phyloP scores from a whole-genome alignment of 2,113 vertebrate species.

The Aptenodytes patagonicus region DNA sequence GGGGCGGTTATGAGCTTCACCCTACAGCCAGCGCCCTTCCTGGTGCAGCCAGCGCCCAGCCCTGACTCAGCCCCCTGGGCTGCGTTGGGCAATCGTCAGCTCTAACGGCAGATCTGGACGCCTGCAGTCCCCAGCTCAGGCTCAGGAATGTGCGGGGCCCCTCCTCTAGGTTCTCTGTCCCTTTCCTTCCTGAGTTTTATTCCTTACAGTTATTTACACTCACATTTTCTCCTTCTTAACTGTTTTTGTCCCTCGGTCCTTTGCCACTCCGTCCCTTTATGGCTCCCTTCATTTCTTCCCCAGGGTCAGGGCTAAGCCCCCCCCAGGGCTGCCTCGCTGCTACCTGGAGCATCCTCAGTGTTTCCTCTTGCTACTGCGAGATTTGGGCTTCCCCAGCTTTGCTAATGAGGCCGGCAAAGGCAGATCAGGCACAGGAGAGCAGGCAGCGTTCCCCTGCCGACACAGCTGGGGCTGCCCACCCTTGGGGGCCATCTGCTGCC shows the following conservation, averaged over 20 bases:
- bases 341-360: accelerated
- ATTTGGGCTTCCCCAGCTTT: neutral
- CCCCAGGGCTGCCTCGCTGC: neutral
- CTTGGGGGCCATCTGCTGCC: neutral
- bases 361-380: neutral
- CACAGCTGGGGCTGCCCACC: neutral
- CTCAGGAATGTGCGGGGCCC: neutral
- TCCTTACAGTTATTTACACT: neutral
- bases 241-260: accelerated
- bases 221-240: accelerated
- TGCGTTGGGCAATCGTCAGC: neutral
- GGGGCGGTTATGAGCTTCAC: neutral
- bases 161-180: accelerated
- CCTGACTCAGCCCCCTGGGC: neutral
- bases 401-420: neutral
- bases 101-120: neutral
- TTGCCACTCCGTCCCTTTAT: accelerated
- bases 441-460: neutral
- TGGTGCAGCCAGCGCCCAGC: neutral
- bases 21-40: neutral
- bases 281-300: accelerated
- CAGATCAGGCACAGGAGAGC: neutral
- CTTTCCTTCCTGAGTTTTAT: accelerated
- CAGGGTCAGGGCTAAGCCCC: no score
- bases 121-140: neutral